Conservation (phyloP, 2,888 invertebrate species). For the Protodeltote pygarga region DNA sequence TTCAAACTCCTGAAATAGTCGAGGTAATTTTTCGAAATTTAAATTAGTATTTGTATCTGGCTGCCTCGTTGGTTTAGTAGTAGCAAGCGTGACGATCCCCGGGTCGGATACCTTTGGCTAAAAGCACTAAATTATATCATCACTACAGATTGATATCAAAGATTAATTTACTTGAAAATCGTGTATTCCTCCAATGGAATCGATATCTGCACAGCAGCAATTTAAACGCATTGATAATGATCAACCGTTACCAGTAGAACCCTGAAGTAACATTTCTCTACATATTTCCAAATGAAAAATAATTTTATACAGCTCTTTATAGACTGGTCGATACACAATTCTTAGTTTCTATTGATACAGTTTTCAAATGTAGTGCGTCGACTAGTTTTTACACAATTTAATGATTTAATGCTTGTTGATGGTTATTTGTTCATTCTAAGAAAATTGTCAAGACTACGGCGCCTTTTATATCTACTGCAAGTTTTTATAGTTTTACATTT, state of each 20-base stretch:
- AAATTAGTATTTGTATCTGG: no score
- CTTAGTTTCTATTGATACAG: constrained; percentile 45
- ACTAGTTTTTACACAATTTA: constrained; percentile 46
- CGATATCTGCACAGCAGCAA: constrained; percentile 46
- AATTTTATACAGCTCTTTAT: constrained; percentile 30
- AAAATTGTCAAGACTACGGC: constrained; percentile 8
- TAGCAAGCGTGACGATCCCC: neutral
- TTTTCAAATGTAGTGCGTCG: constrained; percentile 40
- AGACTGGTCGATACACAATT: constrained; percentile 37
- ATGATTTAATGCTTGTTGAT: constrained; percentile 44
- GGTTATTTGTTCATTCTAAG: constrained; percentile 21
- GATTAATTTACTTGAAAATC: constrained; percentile 47
- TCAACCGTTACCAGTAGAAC: constrained; percentile 27
- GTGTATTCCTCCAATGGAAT: constrained; percentile 33
- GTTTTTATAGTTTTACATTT: no score
- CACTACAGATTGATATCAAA: constrained; percentile 40
- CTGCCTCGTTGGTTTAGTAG: no score
- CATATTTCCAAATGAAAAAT: constrained; percentile 9
- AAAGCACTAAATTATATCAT: constrained; percentile 36
- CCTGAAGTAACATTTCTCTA: constrained; percentile 7
- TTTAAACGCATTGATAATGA: constrained; percentile 44
- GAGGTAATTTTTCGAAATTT: constrained; percentile 8
- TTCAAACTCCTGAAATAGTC: neutral
- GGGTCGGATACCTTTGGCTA: constrained; percentile 12
- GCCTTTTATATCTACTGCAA: no score